Evolutionary conservation across 2,113 vertebrate genomes (phyloP).

Genomic region (Nyctereutes procyonoides): DNA sequence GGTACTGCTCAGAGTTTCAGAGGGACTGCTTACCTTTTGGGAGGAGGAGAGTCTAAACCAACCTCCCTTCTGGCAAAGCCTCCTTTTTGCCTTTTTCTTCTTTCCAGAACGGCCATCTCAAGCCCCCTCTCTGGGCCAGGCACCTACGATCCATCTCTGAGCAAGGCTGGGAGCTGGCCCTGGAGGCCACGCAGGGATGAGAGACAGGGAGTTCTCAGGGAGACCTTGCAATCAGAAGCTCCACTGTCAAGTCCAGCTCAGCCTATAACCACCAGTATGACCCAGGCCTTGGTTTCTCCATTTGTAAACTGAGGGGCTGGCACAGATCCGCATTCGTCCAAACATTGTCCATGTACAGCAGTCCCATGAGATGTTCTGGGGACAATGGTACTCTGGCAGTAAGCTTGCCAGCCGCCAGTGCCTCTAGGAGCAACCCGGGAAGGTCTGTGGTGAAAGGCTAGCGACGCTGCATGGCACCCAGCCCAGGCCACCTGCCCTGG

Average conservation of each 20-base stretch:
- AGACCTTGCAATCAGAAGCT: neutral
- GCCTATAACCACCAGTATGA: neutral
- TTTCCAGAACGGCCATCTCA: neutral
- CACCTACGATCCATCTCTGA: neutral
- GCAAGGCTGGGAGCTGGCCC: neutral
- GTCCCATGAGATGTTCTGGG: neutral
- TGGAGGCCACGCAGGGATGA: rapidly evolving
- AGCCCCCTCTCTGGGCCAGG: neutral
- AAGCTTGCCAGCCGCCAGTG: rapidly evolving
- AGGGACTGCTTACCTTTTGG: neutral
- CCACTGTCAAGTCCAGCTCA: neutral
- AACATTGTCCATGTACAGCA: rapidly evolving
- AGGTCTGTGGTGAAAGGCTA: neutral
- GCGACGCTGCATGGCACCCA: rapidly evolving
- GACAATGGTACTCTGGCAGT: neutral
- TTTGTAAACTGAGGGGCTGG: neutral
- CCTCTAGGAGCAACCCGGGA: neutral
- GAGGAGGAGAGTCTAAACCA: neutral
- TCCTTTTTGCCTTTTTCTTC: neutral
- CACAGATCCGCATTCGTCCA: neutral
- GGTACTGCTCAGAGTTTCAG: neutral
- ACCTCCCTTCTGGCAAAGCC: neutral
- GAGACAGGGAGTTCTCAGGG: neutral
- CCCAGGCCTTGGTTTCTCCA: neutral
- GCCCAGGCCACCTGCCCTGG: neutral